Evolutionary conservation across 2,888 invertebrate species (phyloP).

Genomic region (Nycteola revayana): DNA sequence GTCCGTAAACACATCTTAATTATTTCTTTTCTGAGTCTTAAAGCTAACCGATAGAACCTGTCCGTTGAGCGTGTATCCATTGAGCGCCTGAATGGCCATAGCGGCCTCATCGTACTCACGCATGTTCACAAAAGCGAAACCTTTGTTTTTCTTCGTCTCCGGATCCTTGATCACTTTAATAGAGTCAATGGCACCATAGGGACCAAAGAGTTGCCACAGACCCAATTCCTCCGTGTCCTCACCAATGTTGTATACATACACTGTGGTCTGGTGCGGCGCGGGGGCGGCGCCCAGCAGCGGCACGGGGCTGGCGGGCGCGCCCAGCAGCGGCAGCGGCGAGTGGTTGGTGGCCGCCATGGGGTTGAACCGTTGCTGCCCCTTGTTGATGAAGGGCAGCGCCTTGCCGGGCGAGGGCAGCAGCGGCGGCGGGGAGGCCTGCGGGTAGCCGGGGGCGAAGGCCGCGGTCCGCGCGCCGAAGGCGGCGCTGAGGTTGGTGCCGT

Average conservation of each 20-base stretch:
- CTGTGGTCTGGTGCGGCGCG: slow-evolving; percentile 73
- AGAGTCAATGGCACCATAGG: slow-evolving; percentile 79
- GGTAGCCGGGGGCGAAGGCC: slow-evolving; percentile 66
- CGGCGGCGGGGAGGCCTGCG: slow-evolving; percentile 73
- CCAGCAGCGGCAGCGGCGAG: slow-evolving; percentile 67
- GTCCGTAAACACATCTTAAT: slow-evolving; percentile 64
- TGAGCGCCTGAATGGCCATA: slow-evolving; percentile 79
- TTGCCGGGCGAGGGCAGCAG: slow-evolving; percentile 76
- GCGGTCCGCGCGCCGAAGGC: slow-evolving; percentile 66
- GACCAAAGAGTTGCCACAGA: slow-evolving; percentile 78
- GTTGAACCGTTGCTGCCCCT: slow-evolving; percentile 77
- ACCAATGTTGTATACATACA: slow-evolving; percentile 79
- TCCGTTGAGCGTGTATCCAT: slow-evolving; percentile 80
- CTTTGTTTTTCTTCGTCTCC: slow-evolving; percentile 80
- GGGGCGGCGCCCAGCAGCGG: slow-evolving; percentile 65
- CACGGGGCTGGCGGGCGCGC: slow-evolving; percentile 71
- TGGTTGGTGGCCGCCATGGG: slow-evolving; percentile 76
- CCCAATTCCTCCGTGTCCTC: slow-evolving; percentile 79
- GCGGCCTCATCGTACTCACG: slow-evolving; percentile 80
- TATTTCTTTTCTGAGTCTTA: slow-evolving; percentile 80
- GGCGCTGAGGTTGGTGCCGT: slow-evolving; percentile 62
- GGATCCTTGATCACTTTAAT: slow-evolving; percentile 80
- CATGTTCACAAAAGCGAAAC: slow-evolving; percentile 80
- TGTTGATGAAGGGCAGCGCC: slow-evolving; percentile 76
- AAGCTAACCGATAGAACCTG: slow-evolving; percentile 82